These are phyloP conservation scores for Parotia lawesii DNA, from an alignment of 2,113 vertebrate species.

Conservation along the genomic window DNA sequence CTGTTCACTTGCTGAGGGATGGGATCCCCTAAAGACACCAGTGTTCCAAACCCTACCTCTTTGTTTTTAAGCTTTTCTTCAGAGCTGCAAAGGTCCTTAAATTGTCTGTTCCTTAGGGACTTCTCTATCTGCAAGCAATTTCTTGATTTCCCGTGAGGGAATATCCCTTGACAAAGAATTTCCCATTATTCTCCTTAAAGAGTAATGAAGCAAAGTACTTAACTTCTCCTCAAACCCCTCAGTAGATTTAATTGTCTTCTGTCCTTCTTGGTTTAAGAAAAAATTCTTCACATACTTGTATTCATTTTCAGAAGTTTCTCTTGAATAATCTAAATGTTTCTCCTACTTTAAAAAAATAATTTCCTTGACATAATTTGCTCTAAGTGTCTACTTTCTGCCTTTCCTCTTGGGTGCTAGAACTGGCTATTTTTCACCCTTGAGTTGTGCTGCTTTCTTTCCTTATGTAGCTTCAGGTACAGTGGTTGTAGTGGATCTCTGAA, in stretches of 20 bases:
- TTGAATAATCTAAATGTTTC: not conserved
- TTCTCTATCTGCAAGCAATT: not conserved
- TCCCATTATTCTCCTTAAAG: not conserved
- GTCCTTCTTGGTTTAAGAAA: not conserved
- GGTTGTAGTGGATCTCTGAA: not conserved
- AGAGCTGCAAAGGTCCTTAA: not conserved
- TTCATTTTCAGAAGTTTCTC: not conserved
- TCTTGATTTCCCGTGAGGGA: constrained; percentile 28
- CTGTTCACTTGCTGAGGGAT: not conserved
- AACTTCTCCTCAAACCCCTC: not conserved
- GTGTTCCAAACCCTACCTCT: not conserved
- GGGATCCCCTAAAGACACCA: not conserved
- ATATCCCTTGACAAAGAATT: constrained; percentile 4
- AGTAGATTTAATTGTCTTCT: not conserved
- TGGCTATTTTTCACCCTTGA: not conserved
- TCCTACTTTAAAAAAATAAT: not conserved
- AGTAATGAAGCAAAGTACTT: constrained; percentile 12
- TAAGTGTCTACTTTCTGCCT: not conserved
- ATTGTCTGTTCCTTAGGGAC: constrained; percentile 4
- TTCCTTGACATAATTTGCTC: not conserved
- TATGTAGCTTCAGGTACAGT: not conserved
- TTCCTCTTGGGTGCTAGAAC: not conserved
- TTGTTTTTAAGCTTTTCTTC: not conserved
- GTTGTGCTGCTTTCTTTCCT: not conserved
- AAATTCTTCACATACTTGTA: not conserved